Evolutionary conservation across 2,113 vertebrate species (phyloP).

Genomic region (Callocephalon fimbriatum): DNA sequence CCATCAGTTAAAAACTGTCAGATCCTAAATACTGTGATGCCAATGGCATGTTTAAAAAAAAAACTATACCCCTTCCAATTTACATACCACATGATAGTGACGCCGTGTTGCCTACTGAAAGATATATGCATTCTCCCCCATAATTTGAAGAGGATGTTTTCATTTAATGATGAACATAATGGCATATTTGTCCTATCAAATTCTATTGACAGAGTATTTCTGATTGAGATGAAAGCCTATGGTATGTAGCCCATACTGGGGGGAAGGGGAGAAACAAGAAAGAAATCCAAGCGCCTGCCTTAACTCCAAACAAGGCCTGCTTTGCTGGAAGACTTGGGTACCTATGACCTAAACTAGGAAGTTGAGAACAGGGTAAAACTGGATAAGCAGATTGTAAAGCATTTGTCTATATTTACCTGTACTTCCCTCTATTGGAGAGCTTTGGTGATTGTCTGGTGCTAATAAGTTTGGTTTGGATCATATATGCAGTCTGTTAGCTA

Average conservation of each 20-base stretch:
- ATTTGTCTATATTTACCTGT: fast-evolving
- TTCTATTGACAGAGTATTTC: neutral
- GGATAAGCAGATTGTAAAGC: neutral
- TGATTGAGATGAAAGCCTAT: neutral
- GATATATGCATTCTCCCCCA: neutral
- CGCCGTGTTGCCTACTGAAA: neutral
- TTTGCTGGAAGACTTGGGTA: neutral
- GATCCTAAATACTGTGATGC: neutral
- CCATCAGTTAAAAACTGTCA: neutral
- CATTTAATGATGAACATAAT: neutral
- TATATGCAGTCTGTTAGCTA: neutral
- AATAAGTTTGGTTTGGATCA: neutral
- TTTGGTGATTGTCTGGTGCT: neutral
- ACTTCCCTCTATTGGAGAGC: neutral
- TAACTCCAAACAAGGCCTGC: neutral
- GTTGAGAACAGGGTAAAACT: neutral
- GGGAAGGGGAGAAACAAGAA: fast-evolving
- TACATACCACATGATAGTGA: neutral
- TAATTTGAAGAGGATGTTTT: neutral
- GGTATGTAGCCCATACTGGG: neutral
- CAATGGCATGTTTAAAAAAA: neutral
- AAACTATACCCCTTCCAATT: neutral
- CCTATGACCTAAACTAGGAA: fast-evolving
- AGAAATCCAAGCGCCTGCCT: neutral
- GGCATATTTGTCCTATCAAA: neutral